A percentile compares a stretch with the other conserved stretches of the same genome.
Evolutionary conservation across 2,888 invertebrate genomes (phyloP).

Genomic region (Agrotis clavis): DNA sequence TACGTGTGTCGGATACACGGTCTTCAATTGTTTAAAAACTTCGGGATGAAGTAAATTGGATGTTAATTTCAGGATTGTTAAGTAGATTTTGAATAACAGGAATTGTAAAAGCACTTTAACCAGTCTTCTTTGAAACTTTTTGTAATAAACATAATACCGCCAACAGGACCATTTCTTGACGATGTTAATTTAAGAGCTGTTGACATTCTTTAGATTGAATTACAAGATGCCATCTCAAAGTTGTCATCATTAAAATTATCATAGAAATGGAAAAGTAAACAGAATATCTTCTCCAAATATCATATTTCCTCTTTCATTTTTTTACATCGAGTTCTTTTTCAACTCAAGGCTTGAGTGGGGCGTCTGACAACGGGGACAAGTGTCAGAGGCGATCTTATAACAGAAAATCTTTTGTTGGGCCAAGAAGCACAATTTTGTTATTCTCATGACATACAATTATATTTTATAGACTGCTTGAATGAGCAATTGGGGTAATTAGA

Average conservation of each 20-base stretch:
- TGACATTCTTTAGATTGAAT: not conserved
- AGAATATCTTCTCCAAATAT: slow-evolving; percentile 67
- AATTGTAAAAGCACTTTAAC: slow-evolving; percentile 25
- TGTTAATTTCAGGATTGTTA: not conserved
- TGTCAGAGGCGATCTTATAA: slow-evolving; percentile 67
- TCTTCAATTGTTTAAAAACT: slow-evolving; percentile 2
- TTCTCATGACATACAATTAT: slow-evolving; percentile 68
- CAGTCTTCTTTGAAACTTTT: not conserved
- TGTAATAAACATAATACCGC: not conserved
- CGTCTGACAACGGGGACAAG: slow-evolving; percentile 76
- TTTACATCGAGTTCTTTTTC: slow-evolving; percentile 68
- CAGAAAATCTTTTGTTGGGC: slow-evolving; percentile 69
- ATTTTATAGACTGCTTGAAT: slow-evolving; percentile 53
- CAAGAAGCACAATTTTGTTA: slow-evolving; percentile 55
- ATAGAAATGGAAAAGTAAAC: slow-evolving; percentile 9
- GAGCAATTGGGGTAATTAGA: slow-evolving; percentile 52
- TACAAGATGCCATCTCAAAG: slow-evolving; percentile 16
- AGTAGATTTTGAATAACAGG: slow-evolving; percentile 3
- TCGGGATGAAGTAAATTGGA: not conserved
- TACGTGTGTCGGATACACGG: not conserved
- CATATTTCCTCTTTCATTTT: slow-evolving; percentile 65
- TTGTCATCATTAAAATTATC: slow-evolving; percentile 18
- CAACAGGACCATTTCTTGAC: not conserved
- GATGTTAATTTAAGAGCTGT: slow-evolving; percentile 1
- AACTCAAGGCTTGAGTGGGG: slow-evolving; percentile 67